phyloP scores from a whole-genome alignment of 2,888 invertebrate species.

The Sceliomorpha sp. region DNA sequence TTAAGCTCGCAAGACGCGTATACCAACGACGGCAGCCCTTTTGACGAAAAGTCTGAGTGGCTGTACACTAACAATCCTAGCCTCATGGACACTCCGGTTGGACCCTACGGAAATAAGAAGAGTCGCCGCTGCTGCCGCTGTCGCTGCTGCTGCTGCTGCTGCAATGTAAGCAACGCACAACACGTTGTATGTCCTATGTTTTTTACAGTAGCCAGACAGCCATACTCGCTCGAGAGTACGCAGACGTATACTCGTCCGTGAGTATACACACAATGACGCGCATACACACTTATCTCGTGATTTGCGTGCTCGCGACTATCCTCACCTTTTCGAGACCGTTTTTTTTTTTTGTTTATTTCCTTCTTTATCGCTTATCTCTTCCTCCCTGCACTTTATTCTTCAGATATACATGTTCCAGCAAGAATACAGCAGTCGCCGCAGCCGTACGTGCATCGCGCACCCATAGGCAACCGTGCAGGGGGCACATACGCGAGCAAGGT shows the following conservation, averaged over 20 bases:
- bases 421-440: too few relatives aligned
- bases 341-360: conserved; percentile 12
- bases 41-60: conserved; percentile 67
- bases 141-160: too few relatives aligned
- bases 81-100: conserved; percentile 44
- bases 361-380: too few relatives aligned
- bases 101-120: conserved; percentile 68
- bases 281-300: conserved; percentile 48
- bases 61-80: conserved; percentile 52
- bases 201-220: conserved; percentile 79
- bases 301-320: conserved; percentile 54
- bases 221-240: conserved; percentile 68
- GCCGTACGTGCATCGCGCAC: too few relatives aligned
- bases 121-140: conserved; percentile 66
- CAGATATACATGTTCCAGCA: too few relatives aligned
- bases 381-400: too few relatives aligned
- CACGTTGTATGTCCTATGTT: conserved; percentile 70
- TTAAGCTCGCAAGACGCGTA: conserved; percentile 62
- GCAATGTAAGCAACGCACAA: conserved; percentile 72
- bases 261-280: conserved; percentile 43
- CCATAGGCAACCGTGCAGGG: too few relatives aligned
- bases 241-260: conserved; percentile 38
- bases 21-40: conserved; percentile 67
- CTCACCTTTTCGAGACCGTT: conserved; percentile 51
- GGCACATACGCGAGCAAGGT: too few relatives aligned